Conservation (phyloP, 2,113 vertebrate species). For the Ranitomeya variabilis region DNA sequence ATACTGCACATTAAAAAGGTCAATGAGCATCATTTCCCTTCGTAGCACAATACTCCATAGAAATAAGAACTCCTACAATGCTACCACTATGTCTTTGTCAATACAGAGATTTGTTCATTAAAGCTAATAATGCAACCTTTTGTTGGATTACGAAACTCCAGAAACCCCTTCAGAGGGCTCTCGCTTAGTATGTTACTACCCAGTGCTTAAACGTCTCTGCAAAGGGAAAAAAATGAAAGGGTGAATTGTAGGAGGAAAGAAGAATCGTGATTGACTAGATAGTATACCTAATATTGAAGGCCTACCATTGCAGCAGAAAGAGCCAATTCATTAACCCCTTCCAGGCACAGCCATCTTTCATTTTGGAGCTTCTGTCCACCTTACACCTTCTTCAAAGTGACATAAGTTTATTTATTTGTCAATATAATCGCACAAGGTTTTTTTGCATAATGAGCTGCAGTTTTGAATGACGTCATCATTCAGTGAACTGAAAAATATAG, state of each 20-base stretch:
- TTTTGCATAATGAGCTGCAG: too few relatives aligned
- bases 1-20: conserved; percentile 79
- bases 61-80: conserved; percentile 82
- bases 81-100: conserved; percentile 81
- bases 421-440: too few relatives aligned
- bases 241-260: background rate
- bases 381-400: too few relatives aligned
- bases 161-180: conserved; percentile 71
- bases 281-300: background rate
- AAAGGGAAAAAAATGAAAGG: conserved; percentile 1
- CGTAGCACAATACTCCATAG: conserved; percentile 78
- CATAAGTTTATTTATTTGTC: too few relatives aligned
- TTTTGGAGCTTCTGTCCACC: too few relatives aligned
- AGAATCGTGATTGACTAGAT: background rate
- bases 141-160: conserved; percentile 78
- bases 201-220: conserved; percentile 64
- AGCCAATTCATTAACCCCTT: background rate
- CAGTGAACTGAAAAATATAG: too few relatives aligned
- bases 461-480: too few relatives aligned
- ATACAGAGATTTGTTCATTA: conserved; percentile 81
- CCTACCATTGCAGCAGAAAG: background rate
- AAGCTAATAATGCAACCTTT: conserved; percentile 81
- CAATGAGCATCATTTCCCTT: conserved; percentile 78
- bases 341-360: too few relatives aligned
- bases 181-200: conserved; percentile 67